Base-by-base conservation (phyloP, 2,113 vertebrate genomes). In the Myiagra hebetior region DNA sequence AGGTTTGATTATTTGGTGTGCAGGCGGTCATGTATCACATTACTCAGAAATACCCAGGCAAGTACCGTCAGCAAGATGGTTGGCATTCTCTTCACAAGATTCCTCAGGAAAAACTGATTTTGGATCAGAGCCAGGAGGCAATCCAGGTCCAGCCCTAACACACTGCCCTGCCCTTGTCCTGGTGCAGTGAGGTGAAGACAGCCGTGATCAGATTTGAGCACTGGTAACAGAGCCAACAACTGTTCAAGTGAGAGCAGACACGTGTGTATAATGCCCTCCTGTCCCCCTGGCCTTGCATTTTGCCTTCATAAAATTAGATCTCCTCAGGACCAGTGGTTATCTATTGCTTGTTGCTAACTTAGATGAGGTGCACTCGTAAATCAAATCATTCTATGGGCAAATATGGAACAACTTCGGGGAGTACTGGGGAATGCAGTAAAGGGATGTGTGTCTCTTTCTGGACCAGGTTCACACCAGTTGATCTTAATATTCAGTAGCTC, bases 401-500 rank as follows among this genome's bases (percentile, higher is more conserved):
- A 67, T 33, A 69, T 0, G 6, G 62, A 91, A 62, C 18, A 70
- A 42, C 33, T 56, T 31, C 0, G 0, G 67, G 39, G n/a, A 50
- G 24, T 11, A 27, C 23, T 73, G 55, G 47, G 39, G 33, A 57
- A 57, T 11, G 55, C 69, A 69, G 75, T 47, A 15, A 56, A 47
- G 53, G 6, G 41, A 16, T 69, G 30, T 37, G 10, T 37, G 37
- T 37, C 37, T 70, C 82, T 83, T 42, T 31, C 28, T 78, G 21
- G 15, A 46, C 67, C 42, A 77, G 16, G 55, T 79, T 95, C 87
- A 90, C 78, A 89, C 14, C 52, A 42, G 78, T 24, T 69, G 23
- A 85, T 96, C 63, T 72, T 55, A 73, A 85, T 84, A 95, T 63
- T 89, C 80, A 89, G 39, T 52, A 56, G 52, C 20, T 52, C 56